A percentile compares a stretch with the other conserved stretches of the same genome.
These are phyloP conservation scores for Papilio aristodemus DNA, from an alignment of 1,140 invertebrate species.

Conservation along the genomic window DNA sequence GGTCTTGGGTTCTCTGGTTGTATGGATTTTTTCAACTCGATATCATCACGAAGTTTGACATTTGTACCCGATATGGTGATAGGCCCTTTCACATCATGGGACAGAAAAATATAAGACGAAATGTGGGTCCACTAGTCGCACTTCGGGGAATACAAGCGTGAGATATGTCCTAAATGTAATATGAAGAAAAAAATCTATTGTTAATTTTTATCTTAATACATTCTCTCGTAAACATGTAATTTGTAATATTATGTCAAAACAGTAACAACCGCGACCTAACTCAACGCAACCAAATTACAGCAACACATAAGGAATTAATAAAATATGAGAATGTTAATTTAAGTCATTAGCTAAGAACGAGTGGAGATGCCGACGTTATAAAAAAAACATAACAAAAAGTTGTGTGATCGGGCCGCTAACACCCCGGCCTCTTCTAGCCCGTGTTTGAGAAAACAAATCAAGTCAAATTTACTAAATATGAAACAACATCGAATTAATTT, in stretches of 20 bases:
- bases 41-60: too few relatives aligned
- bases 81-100: too few relatives aligned
- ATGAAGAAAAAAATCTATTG: background rate
- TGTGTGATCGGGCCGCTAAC: constrained; percentile 65
- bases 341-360: constrained; percentile 69
- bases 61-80: too few relatives aligned
- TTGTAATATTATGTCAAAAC: constrained; percentile 45
- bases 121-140: too few relatives aligned
- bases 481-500: constrained; percentile 38
- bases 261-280: constrained; percentile 48
- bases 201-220: constrained; percentile 1
- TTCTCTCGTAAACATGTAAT: constrained; percentile 7
- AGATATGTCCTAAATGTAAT: too few relatives aligned
- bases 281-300: constrained; percentile 46
- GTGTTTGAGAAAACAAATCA: constrained; percentile 75
- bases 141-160: too few relatives aligned
- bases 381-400: constrained; percentile 54
- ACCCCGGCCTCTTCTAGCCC: constrained; percentile 42
- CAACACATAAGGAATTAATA: constrained; percentile 62
- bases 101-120: too few relatives aligned
- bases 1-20: too few relatives aligned
- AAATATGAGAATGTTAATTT: constrained; percentile 74
- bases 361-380: constrained; percentile 60
- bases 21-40: too few relatives aligned
- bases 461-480: constrained; percentile 66